phyloP scores from a whole-genome alignment of 2,888 invertebrate species.

The Thyatira batis region DNA sequence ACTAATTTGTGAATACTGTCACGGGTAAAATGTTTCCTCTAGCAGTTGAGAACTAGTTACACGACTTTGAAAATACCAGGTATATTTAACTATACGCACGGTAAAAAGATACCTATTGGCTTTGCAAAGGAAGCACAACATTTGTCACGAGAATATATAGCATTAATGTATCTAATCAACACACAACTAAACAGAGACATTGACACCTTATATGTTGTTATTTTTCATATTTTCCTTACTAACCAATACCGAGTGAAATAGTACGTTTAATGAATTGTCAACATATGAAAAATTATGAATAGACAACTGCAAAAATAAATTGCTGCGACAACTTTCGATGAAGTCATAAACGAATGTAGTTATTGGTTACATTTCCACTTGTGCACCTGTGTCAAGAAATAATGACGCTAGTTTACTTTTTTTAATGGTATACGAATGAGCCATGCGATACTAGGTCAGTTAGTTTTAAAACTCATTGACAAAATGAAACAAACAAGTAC shows the following conservation, averaged over 20 bases:
- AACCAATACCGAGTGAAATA: background rate
- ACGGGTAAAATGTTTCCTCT: too few relatives aligned
- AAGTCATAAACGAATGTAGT: constrained; percentile 48
- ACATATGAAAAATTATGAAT: constrained; percentile 9
- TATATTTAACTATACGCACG: too few relatives aligned
- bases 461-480: constrained; percentile 17
- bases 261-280: constrained; percentile 20
- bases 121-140: too few relatives aligned
- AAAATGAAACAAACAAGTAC: background rate
- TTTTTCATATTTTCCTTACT: too few relatives aligned
- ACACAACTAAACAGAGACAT: too few relatives aligned
- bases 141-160: too few relatives aligned
- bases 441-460: constrained; percentile 25
- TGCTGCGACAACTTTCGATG: constrained; percentile 20
- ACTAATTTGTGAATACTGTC: constrained; percentile 25
- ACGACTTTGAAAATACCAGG: too few relatives aligned
- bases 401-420: constrained; percentile 57
- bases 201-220: too few relatives aligned
- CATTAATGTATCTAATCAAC: too few relatives aligned
- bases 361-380: constrained; percentile 56
- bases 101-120: too few relatives aligned
- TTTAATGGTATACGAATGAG: constrained; percentile 33
- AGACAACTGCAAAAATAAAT: constrained; percentile 37
- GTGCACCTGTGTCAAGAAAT: constrained; percentile 69
- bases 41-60: too few relatives aligned